Conservation (phyloP, 1,140 invertebrate species). For the Leptinotarsa texana region DNA sequence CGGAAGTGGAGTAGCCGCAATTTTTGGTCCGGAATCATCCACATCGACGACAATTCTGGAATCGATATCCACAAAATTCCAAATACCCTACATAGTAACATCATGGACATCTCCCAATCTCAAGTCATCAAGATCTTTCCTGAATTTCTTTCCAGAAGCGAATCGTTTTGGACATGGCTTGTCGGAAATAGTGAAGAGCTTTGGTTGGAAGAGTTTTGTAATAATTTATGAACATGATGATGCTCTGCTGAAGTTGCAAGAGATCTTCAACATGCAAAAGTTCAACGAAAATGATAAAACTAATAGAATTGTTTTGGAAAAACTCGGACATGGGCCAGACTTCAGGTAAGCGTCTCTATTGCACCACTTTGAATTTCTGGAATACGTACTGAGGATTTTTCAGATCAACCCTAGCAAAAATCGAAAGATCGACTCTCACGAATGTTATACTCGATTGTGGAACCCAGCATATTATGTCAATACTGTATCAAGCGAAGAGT, state of each 20-base stretch:
- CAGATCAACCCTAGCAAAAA: constrained; percentile 76
- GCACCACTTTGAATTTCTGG: not conserved
- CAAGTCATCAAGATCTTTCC: not conserved
- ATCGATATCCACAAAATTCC: constrained; percentile 9
- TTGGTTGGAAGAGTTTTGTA: constrained; percentile 78
- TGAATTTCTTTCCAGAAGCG: constrained; percentile 79
- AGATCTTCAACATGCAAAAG: constrained; percentile 72
- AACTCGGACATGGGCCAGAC: constrained; percentile 64
- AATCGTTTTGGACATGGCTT: constrained; percentile 69
- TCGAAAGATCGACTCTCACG: constrained; percentile 69
- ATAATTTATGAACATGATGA: constrained; percentile 81
- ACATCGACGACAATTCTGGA: constrained; percentile 19
- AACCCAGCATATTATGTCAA: constrained; percentile 64
- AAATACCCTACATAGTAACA: constrained; percentile 14
- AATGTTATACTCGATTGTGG: constrained; percentile 81
- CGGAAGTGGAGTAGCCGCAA: constrained; percentile 4
- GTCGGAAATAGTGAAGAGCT: constrained; percentile 71
- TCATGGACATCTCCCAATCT: not conserved
- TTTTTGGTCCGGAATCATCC: constrained; percentile 1
- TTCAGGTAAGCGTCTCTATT: constrained; percentile 54
- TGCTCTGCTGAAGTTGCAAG: constrained; percentile 78
- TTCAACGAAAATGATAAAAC: constrained; percentile 59
- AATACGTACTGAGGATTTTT: constrained; percentile 28
- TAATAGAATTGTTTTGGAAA: constrained; percentile 55
- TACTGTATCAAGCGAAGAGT: constrained; percentile 78